These are phyloP conservation scores for Philhelius pedissequus DNA, from an alignment of 2,888 invertebrate species.

Conservation along the genomic window DNA sequence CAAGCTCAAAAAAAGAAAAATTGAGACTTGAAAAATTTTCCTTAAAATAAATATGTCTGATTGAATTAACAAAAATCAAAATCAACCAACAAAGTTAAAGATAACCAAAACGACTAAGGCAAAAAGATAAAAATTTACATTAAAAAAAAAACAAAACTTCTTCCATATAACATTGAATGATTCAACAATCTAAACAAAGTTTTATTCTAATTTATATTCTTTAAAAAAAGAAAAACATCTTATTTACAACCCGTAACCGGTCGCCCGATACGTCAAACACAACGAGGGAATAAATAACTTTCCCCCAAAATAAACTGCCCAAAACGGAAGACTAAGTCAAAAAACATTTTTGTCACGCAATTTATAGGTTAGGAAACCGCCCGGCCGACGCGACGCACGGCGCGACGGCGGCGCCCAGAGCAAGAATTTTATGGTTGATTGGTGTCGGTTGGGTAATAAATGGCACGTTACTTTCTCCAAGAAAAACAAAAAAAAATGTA, in stretches of 20 bases:
- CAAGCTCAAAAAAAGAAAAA: too few species aligned
- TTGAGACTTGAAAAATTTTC: too few species aligned
- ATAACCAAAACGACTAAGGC: too few species aligned
- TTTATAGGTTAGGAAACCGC: background rate
- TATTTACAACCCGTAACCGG: conserved; percentile 9
- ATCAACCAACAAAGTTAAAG: too few species aligned
- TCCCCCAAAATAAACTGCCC: conserved; percentile 36
- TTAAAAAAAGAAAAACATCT: background rate
- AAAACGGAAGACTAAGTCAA: conserved; percentile 18
- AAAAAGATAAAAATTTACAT: too few species aligned
- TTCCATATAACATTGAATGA: background rate
- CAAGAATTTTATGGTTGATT: background rate
- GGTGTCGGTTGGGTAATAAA: conserved; percentile 10
- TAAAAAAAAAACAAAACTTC: too few species aligned
- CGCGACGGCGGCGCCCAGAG: background rate
- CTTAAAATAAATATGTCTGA: too few species aligned
- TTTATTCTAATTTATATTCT: background rate
- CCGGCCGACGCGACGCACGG: background rate
- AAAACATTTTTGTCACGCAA: conserved; percentile 54
- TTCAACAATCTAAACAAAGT: background rate
- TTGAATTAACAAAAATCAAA: too few species aligned
- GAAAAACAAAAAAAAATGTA: background rate
- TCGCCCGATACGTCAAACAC: conserved; percentile 41
- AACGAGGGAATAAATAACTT: conserved; percentile 56
- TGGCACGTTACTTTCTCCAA: background rate